These are phyloP conservation scores for Drosophila kokeensis DNA, from an alignment of 2,888 invertebrate genomes.

Conservation along the genomic window DNA sequence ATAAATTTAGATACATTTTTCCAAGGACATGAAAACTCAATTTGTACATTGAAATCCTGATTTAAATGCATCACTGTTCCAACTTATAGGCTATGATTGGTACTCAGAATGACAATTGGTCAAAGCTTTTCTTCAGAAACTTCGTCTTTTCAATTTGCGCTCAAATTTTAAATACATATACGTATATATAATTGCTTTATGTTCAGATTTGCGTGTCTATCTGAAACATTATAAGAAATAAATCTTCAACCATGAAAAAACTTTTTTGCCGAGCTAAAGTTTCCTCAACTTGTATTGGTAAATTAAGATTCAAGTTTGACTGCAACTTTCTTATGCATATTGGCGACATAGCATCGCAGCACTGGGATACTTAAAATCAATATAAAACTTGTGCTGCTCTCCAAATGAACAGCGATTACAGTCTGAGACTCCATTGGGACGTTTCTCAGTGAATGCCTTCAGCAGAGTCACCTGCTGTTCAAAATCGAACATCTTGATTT, in stretches of 20 bases:
- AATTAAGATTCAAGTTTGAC: conserved; percentile 4
- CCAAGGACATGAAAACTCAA: conserved; percentile 39
- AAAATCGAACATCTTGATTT: conserved; percentile 55
- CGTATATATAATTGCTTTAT: not conserved
- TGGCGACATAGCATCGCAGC: not conserved
- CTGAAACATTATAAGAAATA: not conserved
- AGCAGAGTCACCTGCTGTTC: not conserved
- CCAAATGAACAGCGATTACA: conserved; percentile 5
- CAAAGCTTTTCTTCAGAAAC: conserved; percentile 13
- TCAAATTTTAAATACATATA: not conserved
- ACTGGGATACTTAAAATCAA: conserved; percentile 9
- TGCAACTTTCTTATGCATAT: conserved; percentile 10
- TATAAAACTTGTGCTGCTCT: conserved; percentile 9
- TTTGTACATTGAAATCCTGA: conserved; percentile 18
- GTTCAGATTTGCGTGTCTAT: not conserved
- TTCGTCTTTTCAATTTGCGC: conserved; percentile 2
- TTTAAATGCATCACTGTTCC: conserved; percentile 12
- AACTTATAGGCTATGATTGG: not conserved
- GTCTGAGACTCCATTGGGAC: conserved; percentile 12
- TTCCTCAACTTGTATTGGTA: conserved; percentile 11
- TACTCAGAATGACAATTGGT: conserved; percentile 1
- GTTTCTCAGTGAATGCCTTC: not conserved
- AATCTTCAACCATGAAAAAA: not conserved
- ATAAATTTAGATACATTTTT: conserved; percentile 12
- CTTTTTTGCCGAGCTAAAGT: not conserved